Evolutionary conservation across 2,888 invertebrate species (phyloP).

Genomic region (Mimumesa dahlbomi): DNA sequence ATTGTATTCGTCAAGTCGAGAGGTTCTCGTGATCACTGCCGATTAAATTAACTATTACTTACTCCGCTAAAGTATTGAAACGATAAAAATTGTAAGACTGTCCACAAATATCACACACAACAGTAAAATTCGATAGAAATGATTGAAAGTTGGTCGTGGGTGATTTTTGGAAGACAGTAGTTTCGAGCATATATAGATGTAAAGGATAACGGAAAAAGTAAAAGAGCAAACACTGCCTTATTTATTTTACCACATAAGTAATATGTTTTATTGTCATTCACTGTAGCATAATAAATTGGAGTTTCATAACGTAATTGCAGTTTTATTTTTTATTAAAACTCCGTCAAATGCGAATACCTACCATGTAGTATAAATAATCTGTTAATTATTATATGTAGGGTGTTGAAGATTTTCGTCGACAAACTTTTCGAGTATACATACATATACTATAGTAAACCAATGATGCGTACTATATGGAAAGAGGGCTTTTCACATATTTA

Average conservation of each 20-base stretch:
- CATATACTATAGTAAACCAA: no score
- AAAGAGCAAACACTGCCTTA: conserved; percentile 78
- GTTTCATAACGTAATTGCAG: conserved; percentile 65
- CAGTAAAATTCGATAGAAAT: no score
- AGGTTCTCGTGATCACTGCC: conserved; percentile 70
- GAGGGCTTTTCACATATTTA: no score
- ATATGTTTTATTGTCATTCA: conserved; percentile 75
- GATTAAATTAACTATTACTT: conserved; percentile 52
- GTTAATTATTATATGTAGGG: no score
- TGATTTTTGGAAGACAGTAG: conserved; percentile 27
- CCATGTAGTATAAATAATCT: no score
- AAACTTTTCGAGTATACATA: no score
- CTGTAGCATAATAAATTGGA: conserved; percentile 74
- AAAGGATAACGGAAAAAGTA: conserved; percentile 54
- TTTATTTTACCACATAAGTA: conserved; percentile 77
- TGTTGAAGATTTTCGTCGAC: no score
- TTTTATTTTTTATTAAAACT: no score
- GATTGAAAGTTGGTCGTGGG: background rate
- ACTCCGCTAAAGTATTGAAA: conserved; percentile 44
- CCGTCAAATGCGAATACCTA: no score
- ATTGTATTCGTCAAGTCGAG: conserved; percentile 40
- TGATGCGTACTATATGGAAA: no score
- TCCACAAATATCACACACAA: conserved; percentile 13
- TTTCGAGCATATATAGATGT: conserved; percentile 42
- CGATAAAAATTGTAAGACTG: conserved; percentile 39